Conservation (phyloP, 2,113 vertebrate species). For the Delphinus delphis region DNA sequence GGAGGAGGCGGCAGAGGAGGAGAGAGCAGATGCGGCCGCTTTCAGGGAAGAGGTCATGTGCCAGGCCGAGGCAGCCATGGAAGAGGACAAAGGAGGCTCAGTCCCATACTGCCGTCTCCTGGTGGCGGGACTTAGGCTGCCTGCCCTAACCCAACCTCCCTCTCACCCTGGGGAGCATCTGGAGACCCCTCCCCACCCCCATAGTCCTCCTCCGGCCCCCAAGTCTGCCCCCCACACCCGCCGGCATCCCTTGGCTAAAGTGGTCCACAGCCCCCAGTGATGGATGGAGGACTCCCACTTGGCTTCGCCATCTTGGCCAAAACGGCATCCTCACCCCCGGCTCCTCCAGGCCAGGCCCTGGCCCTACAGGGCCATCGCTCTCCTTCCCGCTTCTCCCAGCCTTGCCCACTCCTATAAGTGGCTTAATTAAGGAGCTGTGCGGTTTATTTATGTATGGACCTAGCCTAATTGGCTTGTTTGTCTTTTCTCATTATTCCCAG, state of each 20-base stretch:
- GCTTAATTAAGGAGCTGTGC: constrained; percentile 63
- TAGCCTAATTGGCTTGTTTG: constrained; percentile 71
- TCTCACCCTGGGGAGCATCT: neutral
- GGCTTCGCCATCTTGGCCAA: neutral
- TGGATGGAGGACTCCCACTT: neutral
- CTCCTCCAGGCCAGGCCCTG: too few species aligned
- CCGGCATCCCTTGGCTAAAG: neutral
- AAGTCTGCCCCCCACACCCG: neutral
- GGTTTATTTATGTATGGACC: constrained; percentile 67
- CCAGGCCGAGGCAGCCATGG: neutral
- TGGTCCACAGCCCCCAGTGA: neutral
- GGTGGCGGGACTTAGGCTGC: neutral
- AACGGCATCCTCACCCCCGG: fast-evolving
- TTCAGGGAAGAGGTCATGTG: neutral
- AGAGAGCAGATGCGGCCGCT: neutral
- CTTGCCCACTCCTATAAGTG: constrained; percentile 47
- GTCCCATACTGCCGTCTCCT: fast-evolving
- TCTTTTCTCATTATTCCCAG: constrained; percentile 74
- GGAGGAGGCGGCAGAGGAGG: neutral
- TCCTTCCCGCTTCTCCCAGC: neutral
- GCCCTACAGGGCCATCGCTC: neutral
- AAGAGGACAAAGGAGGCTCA: neutral
- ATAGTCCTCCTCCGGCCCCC: neutral
- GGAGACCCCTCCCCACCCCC: neutral
- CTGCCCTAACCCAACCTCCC: neutral